A percentile compares a stretch with the other conserved stretches of the same genome.
phyloP scores from a whole-genome alignment of 2,113 vertebrate genomes.

The Seriola dumerili region DNA sequence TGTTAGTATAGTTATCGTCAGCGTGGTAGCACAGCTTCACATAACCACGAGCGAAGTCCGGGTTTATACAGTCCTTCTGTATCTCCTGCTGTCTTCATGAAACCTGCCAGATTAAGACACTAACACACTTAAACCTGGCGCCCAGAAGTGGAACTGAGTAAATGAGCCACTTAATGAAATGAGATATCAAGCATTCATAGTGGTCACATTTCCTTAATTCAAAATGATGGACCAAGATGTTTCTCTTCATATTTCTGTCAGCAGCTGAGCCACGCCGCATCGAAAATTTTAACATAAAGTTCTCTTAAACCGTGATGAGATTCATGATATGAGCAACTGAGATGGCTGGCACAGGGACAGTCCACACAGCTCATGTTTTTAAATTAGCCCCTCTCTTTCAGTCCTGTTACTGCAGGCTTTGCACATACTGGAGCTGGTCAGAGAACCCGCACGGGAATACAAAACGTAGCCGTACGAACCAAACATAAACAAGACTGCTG shows the following conservation, averaged over 20 bases:
- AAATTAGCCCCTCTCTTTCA: not conserved
- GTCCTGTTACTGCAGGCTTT: not conserved
- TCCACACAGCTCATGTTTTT: slow-evolving; percentile 8
- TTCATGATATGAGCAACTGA: not conserved
- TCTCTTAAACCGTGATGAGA: not conserved
- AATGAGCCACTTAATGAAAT: not conserved
- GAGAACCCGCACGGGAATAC: not conserved
- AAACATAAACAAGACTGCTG: slow-evolving; percentile 6
- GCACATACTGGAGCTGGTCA: not conserved
- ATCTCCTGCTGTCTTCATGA: not conserved
- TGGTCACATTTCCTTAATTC: not conserved
- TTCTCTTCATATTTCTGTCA: not conserved
- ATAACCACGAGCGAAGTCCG: not conserved
- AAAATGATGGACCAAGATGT: not conserved
- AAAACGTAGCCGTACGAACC: not conserved
- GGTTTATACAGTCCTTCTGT: not conserved
- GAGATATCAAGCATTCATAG: not conserved
- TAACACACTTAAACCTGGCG: not conserved
- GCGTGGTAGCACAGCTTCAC: not conserved
- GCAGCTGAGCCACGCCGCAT: not conserved
- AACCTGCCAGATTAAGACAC: not conserved
- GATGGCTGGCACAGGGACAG: not conserved
- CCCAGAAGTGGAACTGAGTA: not conserved
- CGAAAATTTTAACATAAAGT: not conserved
- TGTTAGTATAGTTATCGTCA: not conserved